Evolutionary conservation across 37 sponge, comb jelly and placozoan species (phyloP), one percentile per base, ranked within the genome.

Genomic region (Halisarca cf. caerulea): DNA sequence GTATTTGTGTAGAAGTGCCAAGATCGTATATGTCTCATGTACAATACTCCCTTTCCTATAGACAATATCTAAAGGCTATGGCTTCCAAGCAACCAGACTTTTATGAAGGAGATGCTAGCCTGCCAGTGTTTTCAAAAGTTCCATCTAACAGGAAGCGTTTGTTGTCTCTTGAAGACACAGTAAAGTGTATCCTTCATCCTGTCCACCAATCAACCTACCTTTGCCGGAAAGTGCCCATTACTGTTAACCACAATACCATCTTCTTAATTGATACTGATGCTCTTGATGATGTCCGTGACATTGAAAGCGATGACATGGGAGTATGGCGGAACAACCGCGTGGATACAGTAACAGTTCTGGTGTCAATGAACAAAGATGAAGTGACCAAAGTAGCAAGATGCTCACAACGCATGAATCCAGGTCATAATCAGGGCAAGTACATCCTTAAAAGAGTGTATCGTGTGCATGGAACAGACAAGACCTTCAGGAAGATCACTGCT

Each of bases 391-490:
- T n/a, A n/a, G n/a, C n/a, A n/a, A n/a, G n/a, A n/a, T n/a, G n/a
- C n/a, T n/a, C n/a, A n/a, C n/a, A n/a, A n/a, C n/a, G n/a, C n/a
- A n/a, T n/a, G n/a, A n/a, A n/a, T n/a, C n/a, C n/a, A n/a, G n/a
- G n/a, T n/a, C n/a, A n/a, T n/a, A n/a, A n/a, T n/a, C n/a, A n/a
- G n/a, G n/a, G n/a, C n/a, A n/a, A 18, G 8, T n/a, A 66, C 28
- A 66, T 9, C 23, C 27, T 66, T 8, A 25, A 66, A 27, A 66
- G 68, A n/a, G 9, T 15, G 14, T 66, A 66, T 27, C 21, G 28
- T 25, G 28, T 66, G 9, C 68, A 66, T 66, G 68, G 68, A 9
- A 66, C 68, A 66, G 68, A 66, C 28, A n/a, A n/a, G 8, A 66
- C 27, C 23, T n/a, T 66, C 8, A 14, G 28, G 28, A 66, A 66